phyloP scores from a whole-genome alignment of 2,888 invertebrate genomes.

The Campoletis raptor region DNA sequence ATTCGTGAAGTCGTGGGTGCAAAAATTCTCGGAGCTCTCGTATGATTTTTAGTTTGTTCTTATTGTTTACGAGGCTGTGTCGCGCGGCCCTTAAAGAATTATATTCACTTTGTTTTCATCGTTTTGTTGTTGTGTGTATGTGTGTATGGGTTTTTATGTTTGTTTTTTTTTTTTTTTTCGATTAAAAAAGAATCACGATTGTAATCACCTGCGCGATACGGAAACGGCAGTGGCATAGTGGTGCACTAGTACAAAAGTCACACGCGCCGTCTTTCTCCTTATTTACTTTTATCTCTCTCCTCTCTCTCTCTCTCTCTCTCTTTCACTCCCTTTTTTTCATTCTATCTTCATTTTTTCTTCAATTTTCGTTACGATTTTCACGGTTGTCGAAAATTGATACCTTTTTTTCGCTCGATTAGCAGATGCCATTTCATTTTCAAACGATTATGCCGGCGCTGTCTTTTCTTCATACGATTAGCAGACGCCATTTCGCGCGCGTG shows the following conservation, averaged over 20 bases:
- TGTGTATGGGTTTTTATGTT: conserved; percentile 23
- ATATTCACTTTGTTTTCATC: conserved; percentile 52
- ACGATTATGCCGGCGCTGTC: too few relatives aligned
- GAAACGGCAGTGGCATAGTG: conserved; percentile 83
- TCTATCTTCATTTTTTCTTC: conserved; percentile 33
- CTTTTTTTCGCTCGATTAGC: background rate
- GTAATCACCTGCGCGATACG: conserved; percentile 69
- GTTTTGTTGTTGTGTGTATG: conserved; percentile 4
- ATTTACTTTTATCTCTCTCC: conserved; percentile 47
- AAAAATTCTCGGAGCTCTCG: background rate
- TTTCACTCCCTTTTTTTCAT: conserved; percentile 23
- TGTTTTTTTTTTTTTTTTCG: conserved; percentile 28
- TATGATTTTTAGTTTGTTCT: background rate
- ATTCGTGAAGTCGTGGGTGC: background rate
- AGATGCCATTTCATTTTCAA: background rate
- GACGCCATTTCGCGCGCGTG: background rate
- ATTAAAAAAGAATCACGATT: conserved; percentile 67
- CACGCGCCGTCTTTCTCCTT: conserved; percentile 75
- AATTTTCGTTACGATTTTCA: conserved; percentile 6
- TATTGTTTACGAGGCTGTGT: conserved; percentile 37
- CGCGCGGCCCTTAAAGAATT: conserved; percentile 40
- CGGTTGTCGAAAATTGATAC: background rate
- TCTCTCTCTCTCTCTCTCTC: background rate
- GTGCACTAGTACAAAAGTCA: conserved; percentile 84
- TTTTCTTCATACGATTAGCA: background rate